Conservation (phyloP, 1,140 invertebrate genomes). For the Drosophila guanche region DNA sequence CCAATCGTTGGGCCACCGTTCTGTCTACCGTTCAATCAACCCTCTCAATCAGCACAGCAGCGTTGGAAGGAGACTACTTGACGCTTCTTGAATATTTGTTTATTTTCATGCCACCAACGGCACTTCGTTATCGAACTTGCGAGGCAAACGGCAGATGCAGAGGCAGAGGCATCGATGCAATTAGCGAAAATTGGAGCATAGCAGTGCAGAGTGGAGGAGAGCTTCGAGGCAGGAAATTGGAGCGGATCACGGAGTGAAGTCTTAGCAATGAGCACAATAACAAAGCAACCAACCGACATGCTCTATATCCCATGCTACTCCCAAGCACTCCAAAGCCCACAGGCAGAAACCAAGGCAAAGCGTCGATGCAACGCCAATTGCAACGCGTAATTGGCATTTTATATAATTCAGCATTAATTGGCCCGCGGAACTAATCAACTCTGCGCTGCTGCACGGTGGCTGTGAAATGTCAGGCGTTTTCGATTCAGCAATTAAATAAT, state of each 20-base stretch:
- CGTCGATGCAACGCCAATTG: slow-evolving; percentile 30
- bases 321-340: slow-evolving; percentile 7
- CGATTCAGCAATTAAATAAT: slow-evolving; percentile 24
- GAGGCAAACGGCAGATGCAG: too few species aligned
- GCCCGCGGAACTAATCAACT: slow-evolving; percentile 28
- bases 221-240: slow-evolving; percentile 32
- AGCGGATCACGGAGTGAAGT: slow-evolving; percentile 40
- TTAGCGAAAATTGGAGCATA: slow-evolving; percentile 32
- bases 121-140: slow-evolving; percentile 15
- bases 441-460: not conserved
- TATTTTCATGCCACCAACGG: not conserved
- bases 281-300: slow-evolving; percentile 10
- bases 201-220: too few species aligned
- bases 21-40: slow-evolving; percentile 23
- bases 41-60: slow-evolving; percentile 24
- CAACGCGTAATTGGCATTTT: slow-evolving; percentile 44
- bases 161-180: slow-evolving; percentile 22
- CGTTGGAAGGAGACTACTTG: slow-evolving; percentile 26
- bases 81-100: slow-evolving; percentile 17
- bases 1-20: slow-evolving; percentile 18
- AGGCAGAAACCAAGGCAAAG: not conserved
- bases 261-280: slow-evolving; percentile 33
- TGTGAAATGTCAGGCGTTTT: slow-evolving; percentile 18
- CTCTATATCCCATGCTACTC: slow-evolving; percentile 23
- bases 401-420: slow-evolving; percentile 46